Conservation (phyloP, 2,797 vertebrate genomes). For the Trachurus trachurus region DNA sequence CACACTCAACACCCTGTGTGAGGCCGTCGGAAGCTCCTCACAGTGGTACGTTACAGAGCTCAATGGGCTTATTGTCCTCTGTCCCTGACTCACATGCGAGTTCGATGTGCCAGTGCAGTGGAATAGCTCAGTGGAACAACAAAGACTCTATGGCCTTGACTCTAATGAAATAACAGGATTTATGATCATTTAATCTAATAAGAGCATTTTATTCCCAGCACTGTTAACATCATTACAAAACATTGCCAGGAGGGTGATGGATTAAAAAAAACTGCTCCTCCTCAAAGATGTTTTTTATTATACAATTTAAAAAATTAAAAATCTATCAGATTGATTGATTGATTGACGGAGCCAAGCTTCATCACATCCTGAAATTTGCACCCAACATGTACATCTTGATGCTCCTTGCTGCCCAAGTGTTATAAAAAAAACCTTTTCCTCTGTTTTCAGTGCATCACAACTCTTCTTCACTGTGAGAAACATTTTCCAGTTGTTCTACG, state of each 20-base stretch:
- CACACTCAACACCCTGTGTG: conserved; percentile 91
- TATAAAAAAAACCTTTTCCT: background rate
- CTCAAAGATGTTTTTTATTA: background rate
- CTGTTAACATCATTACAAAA: background rate
- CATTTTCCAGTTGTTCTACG: conserved; percentile 96
- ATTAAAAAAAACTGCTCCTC: background rate
- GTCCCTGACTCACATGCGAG: background rate
- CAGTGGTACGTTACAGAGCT: conserved; percentile 85
- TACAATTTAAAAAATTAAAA: background rate
- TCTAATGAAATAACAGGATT: background rate
- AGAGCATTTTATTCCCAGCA: background rate
- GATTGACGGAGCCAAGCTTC: no score
- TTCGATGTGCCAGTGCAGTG: background rate
- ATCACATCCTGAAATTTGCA: no score
- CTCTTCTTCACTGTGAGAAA: conserved; percentile 96
- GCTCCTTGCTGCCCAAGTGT: no score
- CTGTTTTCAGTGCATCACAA: conserved; percentile 88
- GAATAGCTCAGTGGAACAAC: background rate
- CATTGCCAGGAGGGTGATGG: background rate
- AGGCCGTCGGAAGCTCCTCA: conserved; percentile 91
- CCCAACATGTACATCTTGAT: no score
- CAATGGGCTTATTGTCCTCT: background rate
- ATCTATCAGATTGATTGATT: no score
- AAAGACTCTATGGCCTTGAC: background rate
- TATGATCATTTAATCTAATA: background rate